Conservation (phyloP, 2,113 vertebrate species). For the Zonotrichia leucophrys region DNA sequence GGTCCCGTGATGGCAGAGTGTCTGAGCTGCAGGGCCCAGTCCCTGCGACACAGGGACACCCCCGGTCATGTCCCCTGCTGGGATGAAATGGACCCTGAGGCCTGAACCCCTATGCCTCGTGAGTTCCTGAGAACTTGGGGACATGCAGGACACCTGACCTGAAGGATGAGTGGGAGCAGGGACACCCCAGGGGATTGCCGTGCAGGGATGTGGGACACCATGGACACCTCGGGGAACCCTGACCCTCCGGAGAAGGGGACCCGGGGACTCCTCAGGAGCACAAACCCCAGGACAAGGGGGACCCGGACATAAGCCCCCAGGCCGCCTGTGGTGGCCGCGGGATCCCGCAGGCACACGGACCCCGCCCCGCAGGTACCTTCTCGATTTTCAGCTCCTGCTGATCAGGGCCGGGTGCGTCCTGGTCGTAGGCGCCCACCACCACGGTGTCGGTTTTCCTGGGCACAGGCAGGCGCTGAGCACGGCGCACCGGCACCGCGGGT, state of each 20-base stretch:
- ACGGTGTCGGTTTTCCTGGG: constrained; percentile 78
- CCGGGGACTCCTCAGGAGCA: neutral
- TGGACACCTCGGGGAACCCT: fast-evolving
- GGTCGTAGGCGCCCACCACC: constrained; percentile 84
- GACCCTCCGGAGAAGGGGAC: neutral
- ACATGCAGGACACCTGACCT: neutral
- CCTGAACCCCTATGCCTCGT: too few species aligned
- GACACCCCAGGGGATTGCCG: neutral
- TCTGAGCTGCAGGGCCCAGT: neutral
- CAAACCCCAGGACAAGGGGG: neutral
- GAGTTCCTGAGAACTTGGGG: neutral
- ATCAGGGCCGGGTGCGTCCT: constrained; percentile 45
- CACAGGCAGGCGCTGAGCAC: neutral
- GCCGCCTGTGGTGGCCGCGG: neutral
- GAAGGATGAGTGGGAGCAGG: neutral
- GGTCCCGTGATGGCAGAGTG: too few species aligned
- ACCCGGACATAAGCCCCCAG: fast-evolving
- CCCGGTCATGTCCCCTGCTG: neutral
- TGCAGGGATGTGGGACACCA: fast-evolving
- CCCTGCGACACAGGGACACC: too few species aligned
- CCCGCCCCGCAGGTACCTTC: constrained; percentile 46
- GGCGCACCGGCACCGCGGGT: neutral
- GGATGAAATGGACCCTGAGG: neutral
- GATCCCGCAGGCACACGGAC: neutral
- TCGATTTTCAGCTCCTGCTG: constrained; percentile 76